A percentile compares a stretch with the other conserved stretches of the same genome.
phyloP scores from a whole-genome alignment of 2,888 invertebrate species.

The Ennomos fuscantarius region DNA sequence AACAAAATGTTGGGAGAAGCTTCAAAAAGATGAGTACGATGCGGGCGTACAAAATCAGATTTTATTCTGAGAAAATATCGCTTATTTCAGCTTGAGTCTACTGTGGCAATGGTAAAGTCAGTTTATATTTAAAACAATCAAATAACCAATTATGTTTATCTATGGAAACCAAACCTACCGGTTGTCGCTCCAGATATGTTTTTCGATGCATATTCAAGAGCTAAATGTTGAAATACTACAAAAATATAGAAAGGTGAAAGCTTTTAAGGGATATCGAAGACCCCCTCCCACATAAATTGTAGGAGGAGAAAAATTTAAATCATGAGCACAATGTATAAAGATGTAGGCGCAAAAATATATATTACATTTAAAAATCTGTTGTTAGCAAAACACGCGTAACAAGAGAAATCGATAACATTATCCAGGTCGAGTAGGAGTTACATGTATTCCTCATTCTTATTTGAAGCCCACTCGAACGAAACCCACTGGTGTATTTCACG shows the following conservation, averaged over 20 bases:
- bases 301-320: background rate
- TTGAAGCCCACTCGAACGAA: slow-evolving; percentile 52
- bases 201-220: slow-evolving; percentile 18
- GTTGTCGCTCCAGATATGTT: slow-evolving; percentile 22
- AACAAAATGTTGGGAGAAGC: background rate
- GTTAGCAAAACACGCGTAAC: slow-evolving; percentile 31
- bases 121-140: slow-evolving; percentile 15
- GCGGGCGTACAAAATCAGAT: too few relatives aligned
- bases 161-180: slow-evolving; percentile 25
- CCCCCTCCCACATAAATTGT: too few relatives aligned
- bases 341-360: slow-evolving; percentile 12
- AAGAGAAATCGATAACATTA: slow-evolving; percentile 45
- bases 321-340: slow-evolving; percentile 6
- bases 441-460: slow-evolving; percentile 50
- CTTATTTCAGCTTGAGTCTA: too few relatives aligned
- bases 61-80: too few relatives aligned
- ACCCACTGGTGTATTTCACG: slow-evolving; percentile 57
- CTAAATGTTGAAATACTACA: background rate
- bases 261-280: slow-evolving; percentile 11
- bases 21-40: background rate
- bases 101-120: too few relatives aligned
- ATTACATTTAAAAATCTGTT: slow-evolving; percentile 7
- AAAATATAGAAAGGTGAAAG: slow-evolving; percentile 20
- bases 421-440: slow-evolving; percentile 55
- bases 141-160: slow-evolving; percentile 29